These are phyloP conservation scores for Oreohelix idahoensis DNA, from an alignment of 1,140 invertebrate species.

Conservation along the genomic window DNA sequence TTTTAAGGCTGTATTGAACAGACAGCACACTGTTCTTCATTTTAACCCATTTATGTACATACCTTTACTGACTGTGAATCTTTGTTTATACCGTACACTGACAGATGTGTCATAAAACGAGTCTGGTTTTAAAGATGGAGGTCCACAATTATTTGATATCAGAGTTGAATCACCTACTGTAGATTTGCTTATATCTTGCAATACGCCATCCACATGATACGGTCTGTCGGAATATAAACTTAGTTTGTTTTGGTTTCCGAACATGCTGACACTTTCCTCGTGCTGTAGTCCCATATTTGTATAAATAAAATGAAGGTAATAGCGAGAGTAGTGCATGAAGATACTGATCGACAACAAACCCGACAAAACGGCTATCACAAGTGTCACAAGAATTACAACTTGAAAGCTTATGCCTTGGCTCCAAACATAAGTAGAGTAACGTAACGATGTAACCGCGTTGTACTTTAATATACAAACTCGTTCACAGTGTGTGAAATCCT, in stretches of 20 bases:
- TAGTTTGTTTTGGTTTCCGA: neutral
- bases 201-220: neutral
- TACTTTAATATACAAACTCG: neutral
- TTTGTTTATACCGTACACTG: conserved; percentile 35
- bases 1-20: too few species aligned
- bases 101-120: conserved; percentile 36
- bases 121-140: neutral
- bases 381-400: neutral
- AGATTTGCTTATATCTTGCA: neutral
- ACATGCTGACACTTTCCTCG: neutral
- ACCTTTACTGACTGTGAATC: conserved; percentile 34
- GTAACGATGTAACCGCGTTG: neutral
- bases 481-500: neutral
- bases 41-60: neutral
- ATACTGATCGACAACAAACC: neutral
- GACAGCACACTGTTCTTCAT: too few species aligned
- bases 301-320: neutral
- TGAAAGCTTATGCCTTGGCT: conserved; percentile 10
- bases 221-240: neutral
- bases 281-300: neutral
- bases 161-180: neutral
- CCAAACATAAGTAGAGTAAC: neutral
- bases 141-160: neutral
- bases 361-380: neutral
- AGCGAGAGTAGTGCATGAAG: neutral